Percentiles rank a stretch among this genome's conserved stretches.
Evolutionary conservation across 37 sponge, comb jelly and placozoan species (phyloP).

Genomic region (Chondrosia reniformis): DNA sequence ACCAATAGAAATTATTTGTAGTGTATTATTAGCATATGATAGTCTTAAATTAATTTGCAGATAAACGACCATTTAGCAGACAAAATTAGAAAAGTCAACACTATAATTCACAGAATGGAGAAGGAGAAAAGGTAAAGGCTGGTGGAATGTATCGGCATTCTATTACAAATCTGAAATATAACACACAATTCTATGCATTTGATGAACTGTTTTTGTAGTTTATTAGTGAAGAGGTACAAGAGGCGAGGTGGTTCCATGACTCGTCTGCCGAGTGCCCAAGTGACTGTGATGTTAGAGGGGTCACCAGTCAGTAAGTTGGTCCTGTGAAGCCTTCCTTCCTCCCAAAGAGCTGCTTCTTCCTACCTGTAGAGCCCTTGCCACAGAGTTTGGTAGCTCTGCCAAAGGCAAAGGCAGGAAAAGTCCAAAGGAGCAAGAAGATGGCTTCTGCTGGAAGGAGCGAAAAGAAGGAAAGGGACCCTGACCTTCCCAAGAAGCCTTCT

Average conservation of each 20-base stretch:
- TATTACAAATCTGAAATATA: neutral
- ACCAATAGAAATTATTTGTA: neutral
- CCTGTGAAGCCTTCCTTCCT: neutral
- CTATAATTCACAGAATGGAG: constrained; percentile 41
- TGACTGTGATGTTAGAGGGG: neutral
- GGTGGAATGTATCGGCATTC: neutral
- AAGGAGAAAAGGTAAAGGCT: constrained; percentile 46
- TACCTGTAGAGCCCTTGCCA: no score
- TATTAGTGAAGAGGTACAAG: constrained; percentile 35
- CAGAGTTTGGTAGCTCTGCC: no score
- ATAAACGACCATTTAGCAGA: constrained; percentile 38
- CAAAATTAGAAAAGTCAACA: constrained; percentile 30
- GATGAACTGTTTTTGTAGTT: neutral
- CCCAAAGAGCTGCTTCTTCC: no score
- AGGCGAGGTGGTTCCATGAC: constrained; percentile 16
- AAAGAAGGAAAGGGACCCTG: constrained; percentile 45
- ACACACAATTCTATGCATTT: neutral
- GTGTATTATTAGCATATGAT: neutral
- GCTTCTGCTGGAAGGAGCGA: neutral
- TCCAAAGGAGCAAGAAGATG: neutral
- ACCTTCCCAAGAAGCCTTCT: constrained; percentile 72
- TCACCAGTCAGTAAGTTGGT: neutral
- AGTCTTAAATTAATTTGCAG: constrained; percentile 13
- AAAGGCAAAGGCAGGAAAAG: constrained; percentile 9
- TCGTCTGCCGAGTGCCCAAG: neutral